A percentile compares a stretch with the other conserved stretches of the same genome.
phyloP scores from a whole-genome alignment of 37 sponge, comb jelly and placozoan genomes.

The Cladorhizidae sp. region DNA sequence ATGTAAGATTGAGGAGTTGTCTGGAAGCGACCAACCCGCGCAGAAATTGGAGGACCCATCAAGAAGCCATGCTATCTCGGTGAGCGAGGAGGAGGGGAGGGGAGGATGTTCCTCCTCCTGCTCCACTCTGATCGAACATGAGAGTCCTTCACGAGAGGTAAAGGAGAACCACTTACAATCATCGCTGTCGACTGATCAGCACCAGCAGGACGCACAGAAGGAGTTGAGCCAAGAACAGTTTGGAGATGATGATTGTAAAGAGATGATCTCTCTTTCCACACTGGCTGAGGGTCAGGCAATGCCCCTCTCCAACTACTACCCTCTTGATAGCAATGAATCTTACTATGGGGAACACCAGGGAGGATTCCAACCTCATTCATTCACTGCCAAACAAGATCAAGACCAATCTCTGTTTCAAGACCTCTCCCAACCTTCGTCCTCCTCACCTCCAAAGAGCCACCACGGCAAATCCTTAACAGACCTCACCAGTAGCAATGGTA shows the following conservation, averaged over 20 bases:
- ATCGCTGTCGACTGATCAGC: background rate
- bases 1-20: background rate
- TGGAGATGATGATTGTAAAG: constrained; percentile 11
- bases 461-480: constrained; percentile 35
- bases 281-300: background rate
- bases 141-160: constrained; percentile 9
- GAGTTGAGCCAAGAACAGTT: constrained; percentile 32
- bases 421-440: constrained; percentile 57
- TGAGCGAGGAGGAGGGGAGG: background rate
- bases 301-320: constrained; percentile 6
- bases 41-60: background rate
- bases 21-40: background rate
- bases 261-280: background rate
- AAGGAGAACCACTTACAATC: too few relatives aligned
- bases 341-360: background rate
- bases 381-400: background rate
- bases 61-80: background rate
- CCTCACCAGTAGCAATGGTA: constrained; percentile 17
- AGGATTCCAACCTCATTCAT: background rate
- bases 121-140: constrained; percentile 2
- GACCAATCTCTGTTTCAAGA: constrained; percentile 7
- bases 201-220: background rate
- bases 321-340: background rate
- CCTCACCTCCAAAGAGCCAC: constrained; percentile 1
- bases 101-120: constrained; percentile 5